Evolutionary conservation across 1,140 invertebrate species (phyloP).

Genomic region (Leptinotarsa texana): DNA sequence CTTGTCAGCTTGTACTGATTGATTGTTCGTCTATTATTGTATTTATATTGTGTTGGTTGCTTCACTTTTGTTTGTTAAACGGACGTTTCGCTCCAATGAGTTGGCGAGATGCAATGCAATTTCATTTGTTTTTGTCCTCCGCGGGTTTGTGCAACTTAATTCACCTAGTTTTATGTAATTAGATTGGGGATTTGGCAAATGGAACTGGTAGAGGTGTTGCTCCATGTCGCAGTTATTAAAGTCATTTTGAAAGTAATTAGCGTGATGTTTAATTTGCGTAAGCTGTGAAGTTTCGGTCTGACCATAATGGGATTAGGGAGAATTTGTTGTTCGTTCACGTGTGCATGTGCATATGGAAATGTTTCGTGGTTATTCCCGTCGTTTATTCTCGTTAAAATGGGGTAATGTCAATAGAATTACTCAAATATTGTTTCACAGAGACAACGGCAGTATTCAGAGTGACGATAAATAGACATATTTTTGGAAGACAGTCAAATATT

Average conservation of each 20-base stretch:
- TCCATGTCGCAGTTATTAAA: slow-evolving; percentile 6
- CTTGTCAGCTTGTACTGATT: slow-evolving; percentile 38
- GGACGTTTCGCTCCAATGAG: slow-evolving; percentile 28
- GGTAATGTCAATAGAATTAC: too few relatives aligned
- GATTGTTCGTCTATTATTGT: slow-evolving; percentile 19
- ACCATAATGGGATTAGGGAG: neutral
- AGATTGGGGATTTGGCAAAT: slow-evolving; percentile 24
- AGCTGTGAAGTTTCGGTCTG: neutral
- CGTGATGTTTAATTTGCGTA: neutral
- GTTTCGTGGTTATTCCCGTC: too few relatives aligned
- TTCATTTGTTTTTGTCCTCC: neutral
- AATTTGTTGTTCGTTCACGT: slow-evolving; percentile 4
- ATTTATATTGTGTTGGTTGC: slow-evolving; percentile 49
- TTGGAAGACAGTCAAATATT: too few relatives aligned
- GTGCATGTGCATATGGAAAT: neutral
- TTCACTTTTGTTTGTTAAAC: slow-evolving; percentile 28
- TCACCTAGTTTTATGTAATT: slow-evolving; percentile 23
- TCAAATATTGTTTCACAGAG: too few relatives aligned
- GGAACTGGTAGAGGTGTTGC: slow-evolving; percentile 4
- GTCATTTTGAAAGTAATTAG: slow-evolving; percentile 8
- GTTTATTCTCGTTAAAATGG: too few relatives aligned
- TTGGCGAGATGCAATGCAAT: slow-evolving; percentile 32
- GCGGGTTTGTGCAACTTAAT: slow-evolving; percentile 32
- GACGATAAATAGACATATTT: too few relatives aligned
- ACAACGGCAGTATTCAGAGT: too few relatives aligned